A percentile compares a stretch with the other conserved stretches of the same genome.
Evolutionary conservation across 2,113 vertebrate species (phyloP).

Genomic region (Pangasianodon hypophthalmus): DNA sequence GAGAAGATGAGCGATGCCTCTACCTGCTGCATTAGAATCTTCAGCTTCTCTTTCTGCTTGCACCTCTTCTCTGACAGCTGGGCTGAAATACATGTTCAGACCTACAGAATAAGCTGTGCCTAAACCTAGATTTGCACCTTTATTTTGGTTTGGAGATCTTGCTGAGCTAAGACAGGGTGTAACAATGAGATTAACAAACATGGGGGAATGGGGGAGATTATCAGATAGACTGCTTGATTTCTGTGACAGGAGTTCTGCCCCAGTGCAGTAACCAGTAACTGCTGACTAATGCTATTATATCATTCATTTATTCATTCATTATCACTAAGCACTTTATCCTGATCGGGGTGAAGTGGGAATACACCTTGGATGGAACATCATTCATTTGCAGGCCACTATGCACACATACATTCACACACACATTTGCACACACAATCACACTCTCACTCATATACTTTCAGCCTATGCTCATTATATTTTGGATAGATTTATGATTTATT

Average conservation of each 20-base stretch:
- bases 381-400: neutral
- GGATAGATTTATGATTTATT: neutral
- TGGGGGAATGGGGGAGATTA: neutral
- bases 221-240: neutral
- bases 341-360: neutral
- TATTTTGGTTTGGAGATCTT: neutral
- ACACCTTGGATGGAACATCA: neutral
- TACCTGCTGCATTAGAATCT: neutral
- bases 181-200: neutral
- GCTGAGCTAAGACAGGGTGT: neutral
- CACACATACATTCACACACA: neutral
- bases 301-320: neutral
- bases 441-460: neutral
- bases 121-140: neutral
- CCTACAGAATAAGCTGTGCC: neutral
- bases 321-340: neutral
- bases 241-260: neutral
- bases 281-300: neutral
- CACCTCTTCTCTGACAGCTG: neutral
- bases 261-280: neutral
- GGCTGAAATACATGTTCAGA: neutral
- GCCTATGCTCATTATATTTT: neutral
- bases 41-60: conserved; percentile 1
- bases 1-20: neutral
- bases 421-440: neutral